Conservation (phyloP, 2,888 invertebrate species). For the Reticulitermes lucifugus region DNA sequence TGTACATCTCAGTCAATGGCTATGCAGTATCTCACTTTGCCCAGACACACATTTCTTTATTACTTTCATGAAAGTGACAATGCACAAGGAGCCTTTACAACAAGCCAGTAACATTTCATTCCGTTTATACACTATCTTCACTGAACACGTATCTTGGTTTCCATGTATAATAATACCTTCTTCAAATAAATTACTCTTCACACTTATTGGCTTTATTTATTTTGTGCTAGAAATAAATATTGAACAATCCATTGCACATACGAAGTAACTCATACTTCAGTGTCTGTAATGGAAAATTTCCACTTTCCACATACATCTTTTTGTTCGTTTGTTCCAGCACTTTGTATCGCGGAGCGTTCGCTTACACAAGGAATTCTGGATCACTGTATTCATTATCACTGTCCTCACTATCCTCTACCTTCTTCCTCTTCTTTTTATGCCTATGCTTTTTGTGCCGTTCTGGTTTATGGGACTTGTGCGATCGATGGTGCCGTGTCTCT, state of each 20-base stretch:
- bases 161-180: constrained; percentile 2
- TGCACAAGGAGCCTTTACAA: neutral
- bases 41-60: neutral
- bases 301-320: neutral
- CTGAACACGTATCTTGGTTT: no score
- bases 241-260: constrained; percentile 52
- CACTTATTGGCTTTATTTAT: constrained; percentile 21
- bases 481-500: constrained; percentile 55
- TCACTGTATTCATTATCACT: constrained; percentile 77
- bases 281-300: constrained; percentile 8
- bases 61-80: neutral
- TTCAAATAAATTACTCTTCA: constrained; percentile 45
- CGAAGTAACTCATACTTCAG: constrained; percentile 45
- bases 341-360: neutral
- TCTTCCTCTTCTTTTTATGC: constrained; percentile 69
- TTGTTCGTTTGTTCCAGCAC: neutral
- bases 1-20: constrained; percentile 28
- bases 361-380: constrained; percentile 61
- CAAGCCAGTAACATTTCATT: constrained; percentile 3
- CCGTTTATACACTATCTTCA: no score
- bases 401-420: constrained; percentile 71
- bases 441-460: constrained; percentile 65
- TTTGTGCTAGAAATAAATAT: constrained; percentile 54
- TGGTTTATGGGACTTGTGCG: constrained; percentile 60
- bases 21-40: constrained; percentile 21